Percentiles rank a stretch among this genome's conserved stretches.
phyloP scores from a whole-genome alignment of 2,888 invertebrate species.

The Pyrocoelia pectoralis region DNA sequence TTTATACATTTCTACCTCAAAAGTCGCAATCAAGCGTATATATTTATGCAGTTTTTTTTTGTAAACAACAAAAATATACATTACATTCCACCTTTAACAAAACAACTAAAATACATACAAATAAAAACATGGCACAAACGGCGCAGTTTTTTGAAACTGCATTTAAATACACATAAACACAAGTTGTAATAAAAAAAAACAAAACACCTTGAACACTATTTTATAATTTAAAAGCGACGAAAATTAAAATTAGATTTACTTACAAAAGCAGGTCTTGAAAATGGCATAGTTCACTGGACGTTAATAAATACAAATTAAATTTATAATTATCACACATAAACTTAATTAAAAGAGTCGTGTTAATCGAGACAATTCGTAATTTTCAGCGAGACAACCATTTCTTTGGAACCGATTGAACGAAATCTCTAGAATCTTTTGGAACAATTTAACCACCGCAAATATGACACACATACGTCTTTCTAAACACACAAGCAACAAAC shows the following conservation, averaged over 20 bases:
- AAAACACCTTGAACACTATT: background rate
- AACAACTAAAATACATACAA: no score
- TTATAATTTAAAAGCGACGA: conserved; percentile 5
- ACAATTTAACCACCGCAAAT: conserved; percentile 12
- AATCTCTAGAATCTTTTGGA: conserved; percentile 40
- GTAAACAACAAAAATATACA: no score
- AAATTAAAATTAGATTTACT: conserved; percentile 35
- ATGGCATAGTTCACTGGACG: conserved; percentile 39
- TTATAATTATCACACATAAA: background rate
- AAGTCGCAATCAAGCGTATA: conserved; percentile 27
- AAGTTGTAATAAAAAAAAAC: conserved; percentile 4
- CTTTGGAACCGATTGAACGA: conserved; percentile 30
- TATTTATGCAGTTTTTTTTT: no score
- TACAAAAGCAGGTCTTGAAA: conserved; percentile 45
- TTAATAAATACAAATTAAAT: conserved; percentile 12
- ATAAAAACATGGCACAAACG: no score
- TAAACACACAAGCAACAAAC: background rate
- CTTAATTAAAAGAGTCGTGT: conserved; percentile 2
- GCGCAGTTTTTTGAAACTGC: no score
- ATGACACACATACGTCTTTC: background rate
- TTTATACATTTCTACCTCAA: conserved; percentile 37
- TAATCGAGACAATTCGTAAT: conserved; percentile 5
- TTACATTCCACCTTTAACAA: no score
- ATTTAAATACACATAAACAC: background rate
- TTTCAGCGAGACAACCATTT: conserved; percentile 29